These are phyloP conservation scores for Malachius bipustulatus DNA, from an alignment of 2,888 invertebrate genomes.

Conservation along the genomic window DNA sequence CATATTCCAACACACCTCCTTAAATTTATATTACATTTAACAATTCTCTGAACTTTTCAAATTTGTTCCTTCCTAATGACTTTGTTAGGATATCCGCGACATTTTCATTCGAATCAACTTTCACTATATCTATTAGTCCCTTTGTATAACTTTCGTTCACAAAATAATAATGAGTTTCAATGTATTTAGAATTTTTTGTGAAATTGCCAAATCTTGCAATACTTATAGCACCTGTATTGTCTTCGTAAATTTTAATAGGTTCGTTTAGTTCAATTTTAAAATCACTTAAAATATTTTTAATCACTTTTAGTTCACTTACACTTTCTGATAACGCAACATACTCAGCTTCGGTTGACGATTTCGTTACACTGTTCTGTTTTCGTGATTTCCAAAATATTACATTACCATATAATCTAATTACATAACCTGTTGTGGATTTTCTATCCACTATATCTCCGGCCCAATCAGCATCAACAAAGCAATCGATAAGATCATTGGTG, in stretches of 20 bases:
- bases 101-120: not conserved
- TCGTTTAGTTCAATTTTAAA: not conserved
- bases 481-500: constrained; percentile 14
- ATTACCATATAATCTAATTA: constrained; percentile 10
- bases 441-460: constrained; percentile 23
- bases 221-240: constrained; percentile 3
- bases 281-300: not conserved
- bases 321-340: constrained; percentile 17
- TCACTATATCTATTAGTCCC: not conserved
- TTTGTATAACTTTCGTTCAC: not conserved
- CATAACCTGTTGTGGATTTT: constrained; percentile 11
- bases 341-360: constrained; percentile 21
- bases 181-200: constrained; percentile 6
- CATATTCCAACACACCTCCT: not conserved
- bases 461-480: constrained; percentile 29
- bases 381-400: constrained; percentile 24
- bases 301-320: not conserved
- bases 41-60: not conserved
- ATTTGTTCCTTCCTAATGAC: constrained; percentile 9
- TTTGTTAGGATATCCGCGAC: constrained; percentile 8
- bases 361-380: constrained; percentile 26
- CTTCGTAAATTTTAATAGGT: constrained; percentile 3
- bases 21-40: constrained; percentile 4
- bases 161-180: not conserved
- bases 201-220: constrained; percentile 3